Base-by-base conservation (phyloP, 2,113 vertebrate genomes). In the Coregonus clupeaformis region DNA sequence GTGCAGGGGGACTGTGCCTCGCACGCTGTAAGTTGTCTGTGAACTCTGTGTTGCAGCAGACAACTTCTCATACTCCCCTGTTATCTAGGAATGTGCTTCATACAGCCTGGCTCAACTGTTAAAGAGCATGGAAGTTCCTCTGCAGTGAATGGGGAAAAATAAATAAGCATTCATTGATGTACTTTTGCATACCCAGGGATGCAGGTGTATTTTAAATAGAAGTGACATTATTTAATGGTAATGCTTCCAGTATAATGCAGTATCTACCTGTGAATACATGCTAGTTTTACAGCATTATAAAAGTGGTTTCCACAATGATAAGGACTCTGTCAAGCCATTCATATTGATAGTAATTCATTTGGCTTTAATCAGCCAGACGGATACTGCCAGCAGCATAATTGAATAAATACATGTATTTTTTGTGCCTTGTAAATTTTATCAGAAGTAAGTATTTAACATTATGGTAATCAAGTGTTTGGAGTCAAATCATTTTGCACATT, bases 41-140 rank as follows among this genome's bases (percentile, higher is more conserved):
- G 86, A 90, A 88, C 88, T 85, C 80, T 83, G 80, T 64, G 68
- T 90, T 84, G 86, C 83, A 86, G 88, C 72, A 83, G 85, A 81
- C 79, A 4, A 68, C 80, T 81, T 77, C 75, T 74, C 59, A 45
- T 82, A 83, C 75, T 81, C 75, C 82, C 79, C 78, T 85, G 86
- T 85, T 69, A 75, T 89, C 86, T 77, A 86, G 82, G 80, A 86
- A 88, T 81, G 77, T 68, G 82, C 85, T 85, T 89, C 74, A 86
- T 72, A 81, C 29, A 59, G 73, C 76, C 69, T 81, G 75, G 72
- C 69, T 65, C 63, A 69, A 68, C 78, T 47, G 32, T 45, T 72
- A 65, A 68, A 81, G 74, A 66, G n/a, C 45, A 69, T 25, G 24
- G 13, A 24, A 66, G 16, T 77, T 52, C 4, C 49, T 52, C 14